These are phyloP conservation scores for Pangasianodon gigas DNA, from an alignment of 2,113 vertebrate genomes.

Conservation along the genomic window DNA sequence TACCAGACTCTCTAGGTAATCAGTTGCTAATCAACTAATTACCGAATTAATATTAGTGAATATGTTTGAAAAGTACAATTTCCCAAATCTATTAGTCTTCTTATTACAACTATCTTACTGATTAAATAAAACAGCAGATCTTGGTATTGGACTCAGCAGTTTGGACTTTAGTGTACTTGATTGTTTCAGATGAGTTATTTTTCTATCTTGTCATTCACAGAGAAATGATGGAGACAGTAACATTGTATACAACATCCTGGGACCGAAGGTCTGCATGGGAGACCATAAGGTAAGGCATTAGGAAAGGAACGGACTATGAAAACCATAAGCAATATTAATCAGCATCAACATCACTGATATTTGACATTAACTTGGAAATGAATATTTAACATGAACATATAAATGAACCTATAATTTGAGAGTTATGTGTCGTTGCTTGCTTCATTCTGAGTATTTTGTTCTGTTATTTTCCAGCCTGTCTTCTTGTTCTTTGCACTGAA, in stretches of 20 bases:
- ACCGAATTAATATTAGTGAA: neutral
- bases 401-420: neutral
- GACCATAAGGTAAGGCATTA: slow-evolving; percentile 77
- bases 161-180: neutral
- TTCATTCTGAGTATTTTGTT: neutral
- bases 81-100: neutral
- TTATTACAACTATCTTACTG: neutral
- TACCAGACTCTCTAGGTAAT: neutral
- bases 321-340: neutral
- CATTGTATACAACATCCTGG: slow-evolving; percentile 74
- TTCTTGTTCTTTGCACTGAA: slow-evolving; percentile 78
- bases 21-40: neutral
- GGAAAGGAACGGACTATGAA: neutral
- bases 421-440: neutral
- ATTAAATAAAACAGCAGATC: neutral
- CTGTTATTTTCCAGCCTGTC: slow-evolving; percentile 69
- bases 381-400: neutral
- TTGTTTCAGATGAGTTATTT: neutral
- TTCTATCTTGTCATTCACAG: slow-evolving; percentile 55
- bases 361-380: neutral
- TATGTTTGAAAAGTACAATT: neutral
- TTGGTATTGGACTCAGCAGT: neutral
- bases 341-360: neutral
- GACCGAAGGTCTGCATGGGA: slow-evolving; percentile 79
- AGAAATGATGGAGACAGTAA: slow-evolving; percentile 55